Conservation (phyloP, 2,888 invertebrate genomes). For the Amblyteles armatorius region DNA sequence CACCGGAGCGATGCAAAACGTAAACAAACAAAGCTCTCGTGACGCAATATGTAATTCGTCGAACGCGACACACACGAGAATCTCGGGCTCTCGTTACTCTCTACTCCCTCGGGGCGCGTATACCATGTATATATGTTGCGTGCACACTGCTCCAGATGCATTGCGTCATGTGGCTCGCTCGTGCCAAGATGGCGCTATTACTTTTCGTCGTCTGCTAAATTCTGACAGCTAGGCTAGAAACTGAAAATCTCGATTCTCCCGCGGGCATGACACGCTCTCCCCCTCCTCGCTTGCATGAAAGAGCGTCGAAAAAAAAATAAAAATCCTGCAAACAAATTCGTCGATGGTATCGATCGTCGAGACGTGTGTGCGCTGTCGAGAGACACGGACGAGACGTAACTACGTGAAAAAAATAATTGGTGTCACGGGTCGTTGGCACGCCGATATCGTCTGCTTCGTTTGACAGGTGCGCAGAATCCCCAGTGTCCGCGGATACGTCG, state of each 20-base stretch:
- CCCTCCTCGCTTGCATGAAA: neutral
- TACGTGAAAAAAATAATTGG: slow-evolving; percentile 3
- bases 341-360: slow-evolving; percentile 16
- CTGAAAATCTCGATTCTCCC: neutral
- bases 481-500: neutral
- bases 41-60: slow-evolving; percentile 61
- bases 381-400: neutral
- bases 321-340: neutral
- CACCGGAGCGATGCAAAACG: slow-evolving; percentile 34
- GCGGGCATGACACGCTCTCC: neutral
- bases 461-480: slow-evolving; percentile 71
- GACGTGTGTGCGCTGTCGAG: neutral
- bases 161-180: slow-evolving; percentile 35
- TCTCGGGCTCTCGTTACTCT: slow-evolving; percentile 23
- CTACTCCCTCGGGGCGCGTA: slow-evolving; percentile 24
- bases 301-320: neutral
- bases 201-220: slow-evolving; percentile 62
- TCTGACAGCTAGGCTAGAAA: slow-evolving; percentile 53
- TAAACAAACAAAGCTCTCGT: slow-evolving; percentile 70
- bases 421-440: slow-evolving; percentile 33
- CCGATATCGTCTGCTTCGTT: slow-evolving; percentile 57
- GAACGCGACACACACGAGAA: slow-evolving; percentile 37
- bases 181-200: slow-evolving; percentile 56
- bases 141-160: slow-evolving; percentile 33
- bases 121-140: slow-evolving; percentile 27